These are phyloP conservation scores for Seira musarum DNA, from an alignment of 2,888 invertebrate genomes.

Conservation along the genomic window DNA sequence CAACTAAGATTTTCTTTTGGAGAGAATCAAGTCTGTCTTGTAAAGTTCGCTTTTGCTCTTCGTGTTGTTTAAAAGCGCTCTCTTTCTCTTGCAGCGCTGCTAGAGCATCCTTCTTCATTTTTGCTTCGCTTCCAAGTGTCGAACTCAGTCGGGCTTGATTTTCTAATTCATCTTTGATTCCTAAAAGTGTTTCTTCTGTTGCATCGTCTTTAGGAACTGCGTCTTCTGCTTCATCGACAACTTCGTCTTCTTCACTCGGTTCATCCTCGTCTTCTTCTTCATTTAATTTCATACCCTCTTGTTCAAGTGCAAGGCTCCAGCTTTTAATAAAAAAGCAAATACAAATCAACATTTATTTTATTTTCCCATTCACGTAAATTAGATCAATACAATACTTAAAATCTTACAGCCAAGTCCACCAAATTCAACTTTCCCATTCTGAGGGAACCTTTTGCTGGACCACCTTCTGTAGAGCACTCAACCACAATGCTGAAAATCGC, in stretches of 20 bases:
- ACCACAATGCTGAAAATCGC: slow-evolving; percentile 99
- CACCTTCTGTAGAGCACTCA: slow-evolving; percentile 87
- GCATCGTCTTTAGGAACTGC: not conserved
- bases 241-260: slow-evolving; percentile 2
- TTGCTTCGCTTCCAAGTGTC: slow-evolving; percentile 56
- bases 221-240: slow-evolving; percentile 15
- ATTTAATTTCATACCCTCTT: slow-evolving; percentile 54
- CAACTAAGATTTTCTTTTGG: slow-evolving; percentile 93
- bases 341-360: not conserved
- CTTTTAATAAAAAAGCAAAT: too few relatives aligned
- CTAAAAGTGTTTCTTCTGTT: slow-evolving; percentile 40
- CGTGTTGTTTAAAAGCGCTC: slow-evolving; percentile 61
- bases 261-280: slow-evolving; percentile 59
- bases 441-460: slow-evolving; percentile 71
- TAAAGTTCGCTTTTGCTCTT: slow-evolving; percentile 56
- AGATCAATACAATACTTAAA: too few relatives aligned
- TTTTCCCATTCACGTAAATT: too few relatives aligned
- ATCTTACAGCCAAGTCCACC: slow-evolving; percentile 76
- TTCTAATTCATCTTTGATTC: slow-evolving; percentile 65
- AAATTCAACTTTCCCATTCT: slow-evolving; percentile 97
- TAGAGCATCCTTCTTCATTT: slow-evolving; percentile 56
- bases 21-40: slow-evolving; percentile 87
- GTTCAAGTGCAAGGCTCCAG: slow-evolving; percentile 4
- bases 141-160: slow-evolving; percentile 60
- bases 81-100: slow-evolving; percentile 63